phyloP scores from a whole-genome alignment of 2,797 vertebrate species.

The Morus bassanus region DNA sequence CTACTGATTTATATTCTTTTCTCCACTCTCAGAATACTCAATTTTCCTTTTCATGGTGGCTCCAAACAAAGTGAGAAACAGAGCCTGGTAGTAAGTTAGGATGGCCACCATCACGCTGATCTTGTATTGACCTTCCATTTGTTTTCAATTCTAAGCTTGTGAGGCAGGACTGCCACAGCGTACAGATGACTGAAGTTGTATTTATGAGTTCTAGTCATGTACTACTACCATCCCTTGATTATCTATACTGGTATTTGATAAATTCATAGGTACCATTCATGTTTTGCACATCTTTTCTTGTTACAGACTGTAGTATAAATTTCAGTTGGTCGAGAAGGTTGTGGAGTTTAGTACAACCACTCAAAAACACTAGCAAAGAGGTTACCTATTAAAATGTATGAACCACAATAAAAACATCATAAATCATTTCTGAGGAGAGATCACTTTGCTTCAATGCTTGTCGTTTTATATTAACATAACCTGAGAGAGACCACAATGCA shows the following conservation, averaged over 20 bases:
- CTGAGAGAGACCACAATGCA: background rate
- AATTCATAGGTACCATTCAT: background rate
- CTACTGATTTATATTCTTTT: background rate
- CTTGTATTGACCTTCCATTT: background rate
- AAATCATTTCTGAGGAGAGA: background rate
- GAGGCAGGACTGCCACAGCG: background rate
- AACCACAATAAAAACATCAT: background rate
- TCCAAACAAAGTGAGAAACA: background rate
- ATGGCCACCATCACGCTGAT: background rate
- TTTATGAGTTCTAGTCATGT: background rate
- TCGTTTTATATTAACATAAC: background rate
- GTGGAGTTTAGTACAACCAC: background rate
- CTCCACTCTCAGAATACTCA: background rate
- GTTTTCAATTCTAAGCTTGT: background rate
- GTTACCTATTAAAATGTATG: background rate
- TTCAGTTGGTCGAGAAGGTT: background rate
- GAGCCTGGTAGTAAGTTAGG: background rate
- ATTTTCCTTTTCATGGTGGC: background rate
- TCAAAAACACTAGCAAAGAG: background rate
- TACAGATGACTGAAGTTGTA: background rate
- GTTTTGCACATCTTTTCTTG: background rate
- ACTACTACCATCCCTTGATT: background rate
- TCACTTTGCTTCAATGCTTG: background rate
- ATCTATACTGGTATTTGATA: background rate
- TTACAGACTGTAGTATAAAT: background rate